These are phyloP conservation scores for Oceanodroma leucorhoa DNA, from an alignment of 2,797 vertebrate species.

Conservation along the genomic window DNA sequence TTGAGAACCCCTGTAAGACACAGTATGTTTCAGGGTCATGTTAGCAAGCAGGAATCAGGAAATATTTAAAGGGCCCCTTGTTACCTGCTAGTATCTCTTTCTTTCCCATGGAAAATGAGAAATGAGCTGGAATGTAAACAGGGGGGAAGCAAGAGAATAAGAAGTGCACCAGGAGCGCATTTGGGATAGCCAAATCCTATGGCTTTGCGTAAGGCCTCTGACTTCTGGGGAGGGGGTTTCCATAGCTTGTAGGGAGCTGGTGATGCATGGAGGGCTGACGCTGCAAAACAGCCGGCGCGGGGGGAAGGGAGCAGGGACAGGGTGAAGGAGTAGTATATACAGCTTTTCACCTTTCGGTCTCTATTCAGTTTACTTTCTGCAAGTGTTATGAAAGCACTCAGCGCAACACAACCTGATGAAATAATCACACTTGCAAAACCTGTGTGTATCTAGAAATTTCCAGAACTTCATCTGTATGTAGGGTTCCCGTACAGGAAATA, in stretches of 20 bases:
- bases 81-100: slow-evolving; percentile 48
- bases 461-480: slow-evolving; percentile 47
- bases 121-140: slow-evolving; percentile 39
- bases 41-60: not conserved
- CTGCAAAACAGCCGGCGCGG: not conserved
- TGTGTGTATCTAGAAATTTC: slow-evolving; percentile 19
- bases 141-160: not conserved
- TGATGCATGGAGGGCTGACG: slow-evolving; percentile 64
- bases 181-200: slow-evolving; percentile 41
- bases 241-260: slow-evolving; percentile 45
- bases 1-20: slow-evolving; percentile 3
- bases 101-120: slow-evolving; percentile 49
- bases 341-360: slow-evolving; percentile 38
- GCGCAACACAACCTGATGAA: slow-evolving; percentile 42
- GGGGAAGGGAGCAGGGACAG: slow-evolving; percentile 4
- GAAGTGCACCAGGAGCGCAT: slow-evolving; percentile 22
- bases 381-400: slow-evolving; percentile 28
- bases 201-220: slow-evolving; percentile 32
- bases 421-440: slow-evolving; percentile 52
- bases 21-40: not conserved
- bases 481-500: slow-evolving; percentile 55
- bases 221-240: slow-evolving; percentile 61
- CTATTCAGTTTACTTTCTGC: slow-evolving; percentile 6
- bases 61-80: slow-evolving; percentile 11
- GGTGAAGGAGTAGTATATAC: not conserved